These are phyloP conservation scores for Anolis carolinensis DNA, from an alignment of 2,113 vertebrate species.

Conservation along the genomic window DNA sequence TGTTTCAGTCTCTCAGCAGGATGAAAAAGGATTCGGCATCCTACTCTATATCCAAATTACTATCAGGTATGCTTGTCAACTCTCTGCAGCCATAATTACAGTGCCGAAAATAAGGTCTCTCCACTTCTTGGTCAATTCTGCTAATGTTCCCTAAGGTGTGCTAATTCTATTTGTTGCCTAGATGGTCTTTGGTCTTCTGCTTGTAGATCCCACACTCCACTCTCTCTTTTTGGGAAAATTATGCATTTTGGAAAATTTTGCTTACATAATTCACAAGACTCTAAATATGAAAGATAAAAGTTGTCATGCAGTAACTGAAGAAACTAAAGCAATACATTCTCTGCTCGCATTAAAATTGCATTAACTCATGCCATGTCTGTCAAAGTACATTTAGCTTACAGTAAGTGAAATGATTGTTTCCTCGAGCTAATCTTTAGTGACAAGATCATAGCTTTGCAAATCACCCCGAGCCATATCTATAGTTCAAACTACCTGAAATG, in stretches of 20 bases:
- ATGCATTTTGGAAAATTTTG: neutral
- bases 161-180: neutral
- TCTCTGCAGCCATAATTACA: neutral
- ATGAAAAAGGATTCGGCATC: neutral
- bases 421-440: neutral
- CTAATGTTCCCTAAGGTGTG: no score
- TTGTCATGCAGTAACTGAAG: neutral
- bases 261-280: neutral
- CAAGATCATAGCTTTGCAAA: neutral
- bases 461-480: neutral
- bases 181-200: neutral
- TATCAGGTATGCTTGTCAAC: neutral
- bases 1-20: neutral
- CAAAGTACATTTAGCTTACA: neutral
- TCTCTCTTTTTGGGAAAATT: neutral
- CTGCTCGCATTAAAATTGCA: conserved; percentile 2
- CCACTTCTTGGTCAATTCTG: neutral
- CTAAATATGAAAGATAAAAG: neutral
- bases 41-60: neutral
- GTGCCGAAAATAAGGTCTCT: neutral
- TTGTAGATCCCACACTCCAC: neutral
- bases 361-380: neutral
- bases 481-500: conserved; percentile 6
- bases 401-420: neutral
- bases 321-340: neutral